Conservation (phyloP, 2,888 invertebrate species). For the Strigamia transsilvanica region DNA sequence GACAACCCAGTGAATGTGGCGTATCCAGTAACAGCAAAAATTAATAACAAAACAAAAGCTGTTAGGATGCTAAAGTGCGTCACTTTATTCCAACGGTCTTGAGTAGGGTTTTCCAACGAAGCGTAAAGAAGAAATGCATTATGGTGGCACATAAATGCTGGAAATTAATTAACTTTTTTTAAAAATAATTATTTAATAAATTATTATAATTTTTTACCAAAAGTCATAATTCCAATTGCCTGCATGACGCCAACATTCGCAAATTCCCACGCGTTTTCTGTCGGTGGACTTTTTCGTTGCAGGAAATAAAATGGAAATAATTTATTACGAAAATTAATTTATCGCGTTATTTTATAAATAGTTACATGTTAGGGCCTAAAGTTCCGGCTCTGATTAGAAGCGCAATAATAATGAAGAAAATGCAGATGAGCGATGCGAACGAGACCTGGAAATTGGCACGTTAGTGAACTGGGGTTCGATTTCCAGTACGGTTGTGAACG, state of each 20-base stretch:
- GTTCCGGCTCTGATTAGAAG: conserved; percentile 71
- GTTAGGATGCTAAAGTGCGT: conserved; percentile 81
- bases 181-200: conserved; percentile 38
- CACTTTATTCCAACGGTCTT: conserved; percentile 80
- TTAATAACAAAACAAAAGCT: conserved; percentile 75
- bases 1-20: conserved; percentile 80
- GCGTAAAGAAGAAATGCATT: conserved; percentile 85
- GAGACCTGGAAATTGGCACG: conserved; percentile 65
- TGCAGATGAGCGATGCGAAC: conserved; percentile 75
- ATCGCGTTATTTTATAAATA: conserved; percentile 16
- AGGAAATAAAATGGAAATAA: conserved; percentile 39
- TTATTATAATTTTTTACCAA: conserved; percentile 69
- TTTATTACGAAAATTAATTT: not conserved
- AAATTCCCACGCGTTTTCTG: conserved; percentile 75
- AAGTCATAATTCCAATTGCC: conserved; percentile 84
- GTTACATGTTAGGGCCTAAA: conserved; percentile 72
- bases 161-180: not conserved
- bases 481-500: not conserved
- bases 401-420: conserved; percentile 75
- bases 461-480: not conserved
- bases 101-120: conserved; percentile 78
- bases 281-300: conserved; percentile 68
- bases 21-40: conserved; percentile 81
- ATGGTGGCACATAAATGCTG: conserved; percentile 91
- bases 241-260: conserved; percentile 78